Evolutionary conservation across 2,113 vertebrate species (phyloP).

Genomic region (Fregata magnificens): DNA sequence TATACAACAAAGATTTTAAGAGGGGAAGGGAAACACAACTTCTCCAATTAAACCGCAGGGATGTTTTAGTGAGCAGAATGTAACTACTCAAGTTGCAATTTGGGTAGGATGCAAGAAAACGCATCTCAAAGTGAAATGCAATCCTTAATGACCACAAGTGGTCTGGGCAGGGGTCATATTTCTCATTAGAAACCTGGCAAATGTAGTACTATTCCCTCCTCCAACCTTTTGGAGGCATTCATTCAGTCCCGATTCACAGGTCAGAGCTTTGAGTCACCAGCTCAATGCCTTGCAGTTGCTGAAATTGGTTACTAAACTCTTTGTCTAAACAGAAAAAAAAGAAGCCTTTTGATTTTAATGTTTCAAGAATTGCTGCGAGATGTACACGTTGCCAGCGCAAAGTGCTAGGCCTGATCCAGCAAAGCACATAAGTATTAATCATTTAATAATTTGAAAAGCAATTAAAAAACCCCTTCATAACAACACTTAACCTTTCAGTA

Average conservation of each 20-base stretch:
- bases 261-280: constrained; percentile 31
- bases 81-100: constrained; percentile 49
- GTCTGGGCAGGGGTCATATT: constrained; percentile 35
- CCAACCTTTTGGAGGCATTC: constrained; percentile 17
- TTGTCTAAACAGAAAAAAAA: background rate
- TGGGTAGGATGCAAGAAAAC: constrained; percentile 41
- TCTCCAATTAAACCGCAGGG: constrained; percentile 13
- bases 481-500: constrained; percentile 40
- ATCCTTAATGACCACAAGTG: constrained; percentile 42
- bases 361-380: background rate
- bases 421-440: constrained; percentile 33
- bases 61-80: constrained; percentile 40
- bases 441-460: constrained; percentile 57
- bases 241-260: background rate
- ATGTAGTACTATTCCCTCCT: background rate
- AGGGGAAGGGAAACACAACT: background rate
- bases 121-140: constrained; percentile 30
- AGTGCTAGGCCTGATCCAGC: constrained; percentile 13
- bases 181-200: constrained; percentile 57
- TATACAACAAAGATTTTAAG: background rate
- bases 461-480: background rate
- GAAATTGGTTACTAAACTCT: constrained; percentile 6
- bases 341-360: background rate
- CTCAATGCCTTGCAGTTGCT: background rate
- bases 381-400: background rate